Conservation (phyloP, 2,888 invertebrate species). For the Junonia oenone region DNA sequence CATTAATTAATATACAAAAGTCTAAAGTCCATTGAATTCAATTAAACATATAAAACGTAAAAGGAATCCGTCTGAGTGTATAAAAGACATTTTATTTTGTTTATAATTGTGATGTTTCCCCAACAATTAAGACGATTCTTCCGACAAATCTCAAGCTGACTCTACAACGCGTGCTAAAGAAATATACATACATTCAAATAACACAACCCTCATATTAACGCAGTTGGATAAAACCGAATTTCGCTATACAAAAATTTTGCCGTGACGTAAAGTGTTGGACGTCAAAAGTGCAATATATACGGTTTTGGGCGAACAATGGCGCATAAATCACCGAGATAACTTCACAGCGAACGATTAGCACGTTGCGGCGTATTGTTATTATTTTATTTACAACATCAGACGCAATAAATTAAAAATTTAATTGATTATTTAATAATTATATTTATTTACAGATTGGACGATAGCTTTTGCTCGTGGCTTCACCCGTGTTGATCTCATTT, state of each 20-base stretch:
- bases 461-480: no score
- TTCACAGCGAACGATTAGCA: constrained; percentile 22
- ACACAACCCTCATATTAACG: not conserved
- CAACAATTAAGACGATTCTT: no score
- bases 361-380: constrained; percentile 13
- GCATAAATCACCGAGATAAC: constrained; percentile 37
- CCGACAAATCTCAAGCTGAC: no score
- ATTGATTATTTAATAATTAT: not conserved
- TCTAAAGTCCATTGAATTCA: no score
- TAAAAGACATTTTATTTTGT: no score
- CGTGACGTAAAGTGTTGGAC: not conserved
- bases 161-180: no score
- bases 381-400: not conserved
- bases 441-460: not conserved
- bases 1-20: no score
- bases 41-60: no score
- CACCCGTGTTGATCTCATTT: no score
- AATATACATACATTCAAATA: not conserved
- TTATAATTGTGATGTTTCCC: no score
- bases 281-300: constrained; percentile 11
- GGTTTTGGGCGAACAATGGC: constrained; percentile 30
- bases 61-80: no score
- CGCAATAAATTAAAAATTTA: not conserved
- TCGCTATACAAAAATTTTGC: no score
- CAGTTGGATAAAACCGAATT: not conserved